These are phyloP conservation scores for Arbacia lixula DNA, from an alignment of 53 echinoderm and acorn worm species.

Conservation along the genomic window DNA sequence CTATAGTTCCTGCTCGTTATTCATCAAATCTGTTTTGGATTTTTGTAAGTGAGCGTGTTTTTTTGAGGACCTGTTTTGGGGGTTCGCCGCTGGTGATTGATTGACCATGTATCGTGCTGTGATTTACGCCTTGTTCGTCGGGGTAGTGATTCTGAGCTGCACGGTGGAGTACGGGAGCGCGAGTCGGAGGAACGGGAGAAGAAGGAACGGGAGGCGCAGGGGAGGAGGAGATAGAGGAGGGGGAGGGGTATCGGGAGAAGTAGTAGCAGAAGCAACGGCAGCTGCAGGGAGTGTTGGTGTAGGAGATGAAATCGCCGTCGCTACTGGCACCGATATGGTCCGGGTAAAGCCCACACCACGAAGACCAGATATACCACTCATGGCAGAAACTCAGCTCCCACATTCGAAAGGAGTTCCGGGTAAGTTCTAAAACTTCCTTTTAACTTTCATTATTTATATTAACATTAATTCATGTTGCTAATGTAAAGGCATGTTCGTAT, in stretches of 20 bases:
- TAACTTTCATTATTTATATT: background rate
- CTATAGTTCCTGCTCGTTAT: too few species aligned
- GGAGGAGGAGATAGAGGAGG: background rate
- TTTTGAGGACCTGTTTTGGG: background rate
- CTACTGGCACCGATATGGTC: background rate
- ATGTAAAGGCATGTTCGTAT: too few species aligned
- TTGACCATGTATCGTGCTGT: conserved; percentile 39
- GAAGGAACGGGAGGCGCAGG: background rate
- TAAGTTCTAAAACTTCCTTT: background rate
- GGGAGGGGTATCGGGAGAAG: background rate
- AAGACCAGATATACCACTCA: conserved; percentile 41
- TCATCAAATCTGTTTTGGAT: background rate
- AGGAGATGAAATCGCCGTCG: background rate
- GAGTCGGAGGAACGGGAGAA: conserved; percentile 17
- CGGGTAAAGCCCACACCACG: conserved; percentile 9
- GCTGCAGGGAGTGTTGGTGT: too few species aligned
- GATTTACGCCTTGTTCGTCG: conserved; percentile 43
- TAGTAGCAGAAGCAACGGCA: too few species aligned
- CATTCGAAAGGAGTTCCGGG: conserved; percentile 33
- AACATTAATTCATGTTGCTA: too few species aligned
- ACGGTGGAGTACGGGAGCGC: background rate
- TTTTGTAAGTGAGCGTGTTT: background rate
- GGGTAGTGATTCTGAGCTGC: conserved; percentile 4
- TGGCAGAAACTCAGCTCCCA: conserved; percentile 23
- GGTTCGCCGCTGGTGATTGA: background rate